A percentile compares a stretch with the other conserved stretches of the same genome.
phyloP scores from a whole-genome alignment of 2,113 vertebrate genomes.

The Sebastes schlegelii region DNA sequence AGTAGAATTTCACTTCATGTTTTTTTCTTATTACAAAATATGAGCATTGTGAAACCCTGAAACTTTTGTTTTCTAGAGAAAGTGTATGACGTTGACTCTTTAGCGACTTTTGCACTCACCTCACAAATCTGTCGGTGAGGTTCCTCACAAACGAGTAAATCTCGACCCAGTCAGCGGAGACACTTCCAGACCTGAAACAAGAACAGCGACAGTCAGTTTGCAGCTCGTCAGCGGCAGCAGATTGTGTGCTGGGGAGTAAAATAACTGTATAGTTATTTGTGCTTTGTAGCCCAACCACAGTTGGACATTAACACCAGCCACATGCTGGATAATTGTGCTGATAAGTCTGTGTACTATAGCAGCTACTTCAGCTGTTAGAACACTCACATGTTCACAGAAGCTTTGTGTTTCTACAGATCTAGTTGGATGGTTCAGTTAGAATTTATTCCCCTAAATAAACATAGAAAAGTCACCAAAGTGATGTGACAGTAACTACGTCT shows the following conservation, averaged over 20 bases:
- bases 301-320: slow-evolving; percentile 65
- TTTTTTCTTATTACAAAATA: not conserved
- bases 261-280: slow-evolving; percentile 51
- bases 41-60: not conserved
- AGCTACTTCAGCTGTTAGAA: slow-evolving; percentile 55
- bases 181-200: slow-evolving; percentile 91
- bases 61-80: not conserved
- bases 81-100: not conserved
- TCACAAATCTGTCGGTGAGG: slow-evolving; percentile 94
- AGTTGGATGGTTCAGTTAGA: not conserved
- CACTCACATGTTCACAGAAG: slow-evolving; percentile 17
- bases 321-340: slow-evolving; percentile 62
- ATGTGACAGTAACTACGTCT: no score
- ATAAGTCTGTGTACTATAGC: slow-evolving; percentile 34
- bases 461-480: no score
- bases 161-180: slow-evolving; percentile 88
- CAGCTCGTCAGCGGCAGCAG: slow-evolving; percentile 44
- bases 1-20: not conserved
- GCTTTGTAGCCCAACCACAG: slow-evolving; percentile 62
- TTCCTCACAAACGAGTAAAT: slow-evolving; percentile 93
- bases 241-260: slow-evolving; percentile 50
- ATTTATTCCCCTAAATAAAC: not conserved
- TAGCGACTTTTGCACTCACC: slow-evolving; percentile 76
- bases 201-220: slow-evolving; percentile 31
- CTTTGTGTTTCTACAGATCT: slow-evolving; percentile 9